A percentile compares a stretch with the other conserved stretches of the same genome.
phyloP scores from a whole-genome alignment of 2,888 invertebrate genomes.

The Drosophila rubida region DNA sequence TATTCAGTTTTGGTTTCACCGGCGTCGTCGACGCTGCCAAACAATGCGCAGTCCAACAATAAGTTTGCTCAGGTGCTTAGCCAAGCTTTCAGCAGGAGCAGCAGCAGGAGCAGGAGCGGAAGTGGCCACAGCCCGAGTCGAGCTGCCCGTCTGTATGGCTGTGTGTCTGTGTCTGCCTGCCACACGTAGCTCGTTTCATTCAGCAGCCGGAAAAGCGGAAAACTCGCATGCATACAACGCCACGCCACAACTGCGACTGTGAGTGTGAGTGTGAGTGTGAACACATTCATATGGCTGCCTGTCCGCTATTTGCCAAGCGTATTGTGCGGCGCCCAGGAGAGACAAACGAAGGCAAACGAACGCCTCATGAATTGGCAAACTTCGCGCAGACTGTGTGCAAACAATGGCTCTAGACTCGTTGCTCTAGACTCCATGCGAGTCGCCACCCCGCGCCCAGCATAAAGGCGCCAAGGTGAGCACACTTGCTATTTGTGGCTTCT shows the following conservation, averaged over 20 bases:
- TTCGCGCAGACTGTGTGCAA: constrained; percentile 75
- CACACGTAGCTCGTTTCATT: constrained; percentile 47
- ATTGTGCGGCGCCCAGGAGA: constrained; percentile 50
- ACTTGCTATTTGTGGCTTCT: background rate
- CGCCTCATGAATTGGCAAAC: constrained; percentile 75
- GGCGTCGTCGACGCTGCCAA: constrained; percentile 41
- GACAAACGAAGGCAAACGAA: constrained; percentile 22
- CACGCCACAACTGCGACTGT: background rate
- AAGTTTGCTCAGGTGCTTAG: constrained; percentile 84
- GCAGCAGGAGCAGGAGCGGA: constrained; percentile 39
- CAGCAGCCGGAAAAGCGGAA: constrained; percentile 73
- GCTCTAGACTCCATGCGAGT: background rate
- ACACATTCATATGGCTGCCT: constrained; percentile 25
- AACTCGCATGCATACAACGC: constrained; percentile 70
- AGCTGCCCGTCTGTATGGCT: constrained; percentile 14
- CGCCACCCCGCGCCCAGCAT: background rate
- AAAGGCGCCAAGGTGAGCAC: background rate
- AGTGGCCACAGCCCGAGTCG: constrained; percentile 39
- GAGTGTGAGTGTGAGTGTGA: background rate
- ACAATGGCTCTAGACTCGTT: constrained; percentile 70
- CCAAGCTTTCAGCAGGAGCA: constrained; percentile 74
- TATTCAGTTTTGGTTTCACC: constrained; percentile 60
- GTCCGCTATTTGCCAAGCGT: constrained; percentile 76
- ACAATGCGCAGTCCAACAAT: constrained; percentile 82
- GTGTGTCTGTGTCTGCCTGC: constrained; percentile 16